Base-by-base conservation (phyloP, 37 sponge, comb jelly and placozoan genomes). In the Chondrosia reniformis region DNA sequence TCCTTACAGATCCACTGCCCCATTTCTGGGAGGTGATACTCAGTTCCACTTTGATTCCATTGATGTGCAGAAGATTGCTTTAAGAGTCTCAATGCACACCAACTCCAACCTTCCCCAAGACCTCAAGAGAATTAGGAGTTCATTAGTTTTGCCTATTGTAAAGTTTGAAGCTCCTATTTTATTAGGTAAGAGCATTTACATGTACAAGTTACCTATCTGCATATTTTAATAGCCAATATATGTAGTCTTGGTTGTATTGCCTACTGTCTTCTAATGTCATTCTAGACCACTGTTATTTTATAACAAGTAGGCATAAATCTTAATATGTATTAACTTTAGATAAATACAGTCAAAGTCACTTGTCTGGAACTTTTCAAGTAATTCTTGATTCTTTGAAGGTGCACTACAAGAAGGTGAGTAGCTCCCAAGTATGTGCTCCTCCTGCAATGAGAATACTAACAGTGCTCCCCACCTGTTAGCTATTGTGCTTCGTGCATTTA, bases 91-190 rank as follows among this genome's bases (percentile, higher is more conserved):
- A 33, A 61, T 93, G 66, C 81, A 59, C 67, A 89, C 94, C 1
- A 80, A 78, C 25, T 89, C 89, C 4, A 83, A 86, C 57, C 81
- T 93, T 33, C 89, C 94, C 5, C 84, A 76, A 0, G 89, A 93
- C 41, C 72, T 93, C 37, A 28, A n/a, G 25, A 24, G 36, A n/a
- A 93, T 89, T 43, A 88, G 89, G 74, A 33, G 45, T 3, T 79
- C 63, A 0, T 81, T 93, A 0, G 89, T 84, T 9, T 45, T 93
- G 25, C 86, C 86, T 12, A 46, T 89, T 37, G 84, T 89, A 36
- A 83, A 88, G 45, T 89, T 93, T 69, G 87, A 93, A 56, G 85
- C 89, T 10, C 83, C 89, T 9, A 79, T 93, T 27, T 30, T 28
- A 8, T 41, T 92, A 36, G 76, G 49, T 69, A 44, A 69, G 72